Conservation (phyloP, 2,113 vertebrate species). For the Cinclus mexicanus region DNA sequence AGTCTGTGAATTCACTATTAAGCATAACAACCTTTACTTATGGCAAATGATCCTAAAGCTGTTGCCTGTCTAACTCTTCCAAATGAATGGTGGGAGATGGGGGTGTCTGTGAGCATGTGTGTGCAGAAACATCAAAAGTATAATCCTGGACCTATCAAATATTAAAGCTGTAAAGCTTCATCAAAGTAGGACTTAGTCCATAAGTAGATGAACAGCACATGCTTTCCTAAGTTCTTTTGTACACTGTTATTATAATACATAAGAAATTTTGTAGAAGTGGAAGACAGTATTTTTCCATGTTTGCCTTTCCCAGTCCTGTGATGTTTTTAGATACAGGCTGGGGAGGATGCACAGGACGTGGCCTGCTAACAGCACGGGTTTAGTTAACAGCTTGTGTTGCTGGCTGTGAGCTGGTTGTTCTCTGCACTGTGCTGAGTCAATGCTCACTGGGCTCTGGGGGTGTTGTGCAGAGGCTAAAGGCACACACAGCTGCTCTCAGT, state of each 20-base stretch:
- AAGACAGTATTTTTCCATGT: background rate
- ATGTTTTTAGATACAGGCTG: background rate
- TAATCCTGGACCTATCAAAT: background rate
- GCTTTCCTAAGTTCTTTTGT: background rate
- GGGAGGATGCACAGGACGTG: background rate
- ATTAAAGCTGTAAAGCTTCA: background rate
- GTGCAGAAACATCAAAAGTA: background rate
- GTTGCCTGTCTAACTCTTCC: background rate
- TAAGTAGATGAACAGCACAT: background rate
- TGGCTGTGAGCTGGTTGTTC: background rate
- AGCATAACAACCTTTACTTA: background rate
- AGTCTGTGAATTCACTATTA: slow-evolving; percentile 42
- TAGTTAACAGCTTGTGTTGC: background rate
- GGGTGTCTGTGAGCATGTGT: background rate
- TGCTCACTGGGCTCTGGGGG: background rate
- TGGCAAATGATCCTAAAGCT: background rate
- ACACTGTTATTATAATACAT: background rate
- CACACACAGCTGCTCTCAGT: background rate
- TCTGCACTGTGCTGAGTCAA: background rate
- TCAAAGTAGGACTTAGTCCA: background rate
- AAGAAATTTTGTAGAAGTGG: background rate
- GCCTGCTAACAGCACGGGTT: background rate
- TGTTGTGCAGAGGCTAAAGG: background rate
- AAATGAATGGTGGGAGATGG: background rate
- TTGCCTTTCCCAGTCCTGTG: background rate